phyloP scores from a whole-genome alignment of 2,888 invertebrate species.

The Phoenoteleia sp. region DNA sequence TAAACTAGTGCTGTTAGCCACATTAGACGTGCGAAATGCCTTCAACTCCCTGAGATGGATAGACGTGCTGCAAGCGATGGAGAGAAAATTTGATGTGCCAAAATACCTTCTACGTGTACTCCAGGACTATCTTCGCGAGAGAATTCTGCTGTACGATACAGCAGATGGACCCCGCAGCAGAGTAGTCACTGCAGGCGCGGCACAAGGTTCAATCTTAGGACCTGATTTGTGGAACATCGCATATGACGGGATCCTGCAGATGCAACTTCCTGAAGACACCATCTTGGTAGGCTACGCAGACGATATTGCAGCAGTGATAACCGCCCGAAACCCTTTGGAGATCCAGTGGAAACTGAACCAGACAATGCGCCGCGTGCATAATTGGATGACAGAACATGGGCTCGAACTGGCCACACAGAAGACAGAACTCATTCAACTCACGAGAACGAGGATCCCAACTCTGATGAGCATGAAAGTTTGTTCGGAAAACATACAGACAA shows the following conservation, averaged over 20 bases:
- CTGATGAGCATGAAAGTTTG: too few relatives aligned
- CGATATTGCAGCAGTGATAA: background rate
- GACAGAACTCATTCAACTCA: too few relatives aligned
- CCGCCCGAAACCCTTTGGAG: background rate
- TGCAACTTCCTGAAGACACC: background rate
- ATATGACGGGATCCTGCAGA: slow-evolving; percentile 56
- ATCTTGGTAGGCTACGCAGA: background rate
- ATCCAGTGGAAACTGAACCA: background rate
- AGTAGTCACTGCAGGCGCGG: background rate
- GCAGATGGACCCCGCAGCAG: background rate
- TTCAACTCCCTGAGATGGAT: slow-evolving; percentile 70
- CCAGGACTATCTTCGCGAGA: slow-evolving; percentile 61
- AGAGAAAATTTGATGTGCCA: slow-evolving; percentile 67
- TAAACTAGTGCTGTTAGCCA: background rate
- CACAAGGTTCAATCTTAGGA: background rate
- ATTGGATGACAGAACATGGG: background rate
- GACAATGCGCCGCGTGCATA: background rate
- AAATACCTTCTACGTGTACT: too few relatives aligned
- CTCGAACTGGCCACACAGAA: background rate
- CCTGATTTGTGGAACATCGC: slow-evolving; percentile 66
- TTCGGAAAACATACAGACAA: too few relatives aligned
- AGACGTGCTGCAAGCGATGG: slow-evolving; percentile 63
- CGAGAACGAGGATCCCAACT: too few relatives aligned
- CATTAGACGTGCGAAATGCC: slow-evolving; percentile 49
- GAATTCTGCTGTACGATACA: slow-evolving; percentile 58